These are phyloP conservation scores for Alviniconcha marisindica DNA, from an alignment of 1,140 invertebrate species.

Conservation along the genomic window DNA sequence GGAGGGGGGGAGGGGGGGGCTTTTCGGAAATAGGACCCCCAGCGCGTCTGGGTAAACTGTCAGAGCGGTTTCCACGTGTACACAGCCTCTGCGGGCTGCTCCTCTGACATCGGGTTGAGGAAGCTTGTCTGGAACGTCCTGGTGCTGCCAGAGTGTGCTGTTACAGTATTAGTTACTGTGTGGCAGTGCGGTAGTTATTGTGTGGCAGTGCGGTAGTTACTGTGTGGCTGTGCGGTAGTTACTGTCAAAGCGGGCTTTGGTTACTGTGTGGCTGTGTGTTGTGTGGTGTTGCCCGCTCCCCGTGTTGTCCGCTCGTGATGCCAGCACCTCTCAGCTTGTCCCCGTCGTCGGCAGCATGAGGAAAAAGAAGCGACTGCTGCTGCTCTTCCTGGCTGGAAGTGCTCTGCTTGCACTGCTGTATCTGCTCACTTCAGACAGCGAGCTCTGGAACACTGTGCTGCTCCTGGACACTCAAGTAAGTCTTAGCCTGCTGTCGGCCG, in stretches of 20 bases:
- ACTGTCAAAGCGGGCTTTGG: no score
- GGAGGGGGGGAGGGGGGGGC: no score
- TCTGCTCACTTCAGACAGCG: neutral
- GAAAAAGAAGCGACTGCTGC: constrained; percentile 2
- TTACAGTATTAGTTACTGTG: no score
- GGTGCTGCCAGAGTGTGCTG: no score
- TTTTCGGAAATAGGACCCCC: no score
- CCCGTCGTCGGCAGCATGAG: neutral
- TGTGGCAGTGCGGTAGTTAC: no score
- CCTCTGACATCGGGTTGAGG: no score
- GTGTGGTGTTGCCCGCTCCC: no score
- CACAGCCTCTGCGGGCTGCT: neutral
- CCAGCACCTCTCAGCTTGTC: neutral
- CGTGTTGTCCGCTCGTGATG: neutral
- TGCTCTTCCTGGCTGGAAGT: neutral
- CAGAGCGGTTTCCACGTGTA: constrained; percentile 8
- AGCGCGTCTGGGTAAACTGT: neutral
- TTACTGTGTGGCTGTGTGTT: neutral
- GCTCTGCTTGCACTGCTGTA: neutral
- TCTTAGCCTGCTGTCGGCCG: no score
- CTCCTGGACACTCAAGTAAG: constrained; percentile 18
- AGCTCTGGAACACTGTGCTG: constrained; percentile 7
- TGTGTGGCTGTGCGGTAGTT: no score
- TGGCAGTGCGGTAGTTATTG: no score
- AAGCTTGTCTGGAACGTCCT: no score